phyloP scores from a whole-genome alignment of 2,888 invertebrate species.

The Silvanus unidentatus region DNA sequence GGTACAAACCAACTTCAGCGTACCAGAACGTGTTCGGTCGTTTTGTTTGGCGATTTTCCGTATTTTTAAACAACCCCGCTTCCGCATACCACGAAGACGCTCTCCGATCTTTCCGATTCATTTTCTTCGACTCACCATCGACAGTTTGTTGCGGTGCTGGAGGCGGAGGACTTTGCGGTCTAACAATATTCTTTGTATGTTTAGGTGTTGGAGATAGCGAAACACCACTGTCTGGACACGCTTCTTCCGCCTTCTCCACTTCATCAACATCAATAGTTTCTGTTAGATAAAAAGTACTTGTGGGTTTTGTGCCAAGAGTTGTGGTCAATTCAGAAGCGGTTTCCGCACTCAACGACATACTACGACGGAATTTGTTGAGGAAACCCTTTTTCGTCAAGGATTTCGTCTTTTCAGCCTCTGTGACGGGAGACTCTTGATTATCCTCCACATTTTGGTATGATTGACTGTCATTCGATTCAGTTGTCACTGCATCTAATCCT shows the following conservation, averaged over 20 bases:
- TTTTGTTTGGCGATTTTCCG: constrained; percentile 40
- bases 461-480: not conserved
- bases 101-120: constrained; percentile 19
- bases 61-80: constrained; percentile 24
- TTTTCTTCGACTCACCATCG: constrained; percentile 6
- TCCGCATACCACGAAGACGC: constrained; percentile 26
- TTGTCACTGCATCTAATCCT: not conserved
- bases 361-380: constrained; percentile 56
- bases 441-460: constrained; percentile 12
- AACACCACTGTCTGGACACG: constrained; percentile 40
- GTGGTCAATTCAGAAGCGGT: constrained; percentile 51
- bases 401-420: constrained; percentile 11
- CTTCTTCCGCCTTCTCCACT: constrained; percentile 29
- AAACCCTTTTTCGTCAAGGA: constrained; percentile 24
- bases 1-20: constrained; percentile 59
- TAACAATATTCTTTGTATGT: constrained; percentile 21
- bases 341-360: constrained; percentile 53
- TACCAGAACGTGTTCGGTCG: constrained; percentile 59
- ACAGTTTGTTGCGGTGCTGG: constrained; percentile 30
- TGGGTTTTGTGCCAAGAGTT: constrained; percentile 33
- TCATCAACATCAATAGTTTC: constrained; percentile 59
- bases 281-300: constrained; percentile 66
- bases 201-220: constrained; percentile 25
- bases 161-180: constrained; percentile 43
- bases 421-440: constrained; percentile 8